Percentiles rank a stretch among this genome's conserved stretches.
These are phyloP conservation scores for Pterocles burchelli DNA, from an alignment of 2,113 vertebrate genomes.

Conservation along the genomic window DNA sequence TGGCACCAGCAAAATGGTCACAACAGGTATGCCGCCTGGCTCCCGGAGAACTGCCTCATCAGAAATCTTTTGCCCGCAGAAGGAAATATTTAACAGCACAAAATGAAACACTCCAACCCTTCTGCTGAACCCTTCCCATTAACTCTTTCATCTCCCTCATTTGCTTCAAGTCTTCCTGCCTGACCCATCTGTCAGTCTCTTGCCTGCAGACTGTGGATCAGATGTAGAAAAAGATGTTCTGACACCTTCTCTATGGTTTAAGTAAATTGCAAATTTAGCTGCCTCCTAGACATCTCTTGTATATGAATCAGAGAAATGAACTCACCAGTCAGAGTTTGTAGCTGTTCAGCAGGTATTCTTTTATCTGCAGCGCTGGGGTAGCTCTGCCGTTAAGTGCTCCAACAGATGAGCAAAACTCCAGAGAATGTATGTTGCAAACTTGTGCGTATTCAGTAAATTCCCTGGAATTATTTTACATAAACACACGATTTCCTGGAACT, in stretches of 20 bases:
- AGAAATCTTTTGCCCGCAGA: background rate
- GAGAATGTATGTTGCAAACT: too few relatives aligned
- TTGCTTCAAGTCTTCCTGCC: background rate
- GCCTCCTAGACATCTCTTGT: background rate
- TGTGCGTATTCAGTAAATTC: too few relatives aligned
- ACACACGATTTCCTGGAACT: too few relatives aligned
- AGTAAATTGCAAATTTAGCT: background rate
- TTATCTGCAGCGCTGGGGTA: too few relatives aligned
- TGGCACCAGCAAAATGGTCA: background rate
- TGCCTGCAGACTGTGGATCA: background rate
- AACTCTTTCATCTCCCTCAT: background rate
- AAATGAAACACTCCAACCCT: background rate
- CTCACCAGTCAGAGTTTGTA: too few relatives aligned
- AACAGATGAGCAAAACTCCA: too few relatives aligned
- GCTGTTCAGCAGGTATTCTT: too few relatives aligned
- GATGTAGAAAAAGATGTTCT: background rate
- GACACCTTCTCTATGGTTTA: background rate
- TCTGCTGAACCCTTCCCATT: background rate
- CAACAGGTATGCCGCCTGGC: background rate
- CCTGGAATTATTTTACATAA: too few relatives aligned
- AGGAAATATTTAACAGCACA: background rate
- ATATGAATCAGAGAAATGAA: too few relatives aligned
- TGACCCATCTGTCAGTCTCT: background rate
- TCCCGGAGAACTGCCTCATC: background rate
- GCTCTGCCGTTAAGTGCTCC: too few relatives aligned